These are phyloP conservation scores for Lithobates pipiens DNA, from an alignment of 2,797 vertebrate genomes.

Conservation along the genomic window DNA sequence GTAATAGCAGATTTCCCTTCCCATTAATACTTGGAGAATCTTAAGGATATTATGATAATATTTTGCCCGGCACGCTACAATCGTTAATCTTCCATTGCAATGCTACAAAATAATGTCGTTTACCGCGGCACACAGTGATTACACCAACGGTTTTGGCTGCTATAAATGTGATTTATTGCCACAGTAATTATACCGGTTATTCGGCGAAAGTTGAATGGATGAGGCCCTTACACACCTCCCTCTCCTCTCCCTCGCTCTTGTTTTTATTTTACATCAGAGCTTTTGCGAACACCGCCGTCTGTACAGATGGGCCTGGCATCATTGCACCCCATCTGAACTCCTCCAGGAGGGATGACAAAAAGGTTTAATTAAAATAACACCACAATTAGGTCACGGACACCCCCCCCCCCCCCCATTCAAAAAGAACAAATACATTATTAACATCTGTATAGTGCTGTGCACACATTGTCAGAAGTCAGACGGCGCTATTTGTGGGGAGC, in stretches of 20 bases:
- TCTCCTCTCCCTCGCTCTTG: background rate
- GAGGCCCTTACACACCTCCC: slow-evolving; percentile 6
- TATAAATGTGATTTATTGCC: slow-evolving; percentile 74
- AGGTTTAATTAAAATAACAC: slow-evolving; percentile 76
- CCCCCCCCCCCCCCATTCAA: no score
- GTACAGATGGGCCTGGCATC: slow-evolving; percentile 54
- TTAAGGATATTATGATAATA: slow-evolving; percentile 72
- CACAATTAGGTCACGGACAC: slow-evolving; percentile 55
- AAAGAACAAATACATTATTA: slow-evolving; percentile 68
- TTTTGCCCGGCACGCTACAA: slow-evolving; percentile 68
- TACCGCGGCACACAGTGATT: slow-evolving; percentile 64
- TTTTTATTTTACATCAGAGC: slow-evolving; percentile 57
- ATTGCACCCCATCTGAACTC: slow-evolving; percentile 69
- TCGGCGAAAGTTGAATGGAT: slow-evolving; percentile 71
- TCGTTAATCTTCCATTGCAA: slow-evolving; percentile 68
- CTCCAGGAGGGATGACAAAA: slow-evolving; percentile 72
- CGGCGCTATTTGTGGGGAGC: slow-evolving; percentile 17
- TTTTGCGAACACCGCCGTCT: slow-evolving; percentile 60
- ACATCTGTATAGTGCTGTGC: slow-evolving; percentile 62
- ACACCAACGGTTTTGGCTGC: slow-evolving; percentile 67
- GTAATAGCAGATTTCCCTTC: slow-evolving; percentile 68
- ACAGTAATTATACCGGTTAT: slow-evolving; percentile 70
- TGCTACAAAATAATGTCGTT: slow-evolving; percentile 72
- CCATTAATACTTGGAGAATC: slow-evolving; percentile 67
- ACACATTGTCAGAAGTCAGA: slow-evolving; percentile 8